A percentile compares a stretch with the other conserved stretches of the same genome.
Evolutionary conservation across 2,888 invertebrate genomes (phyloP).

Genomic region (Apodemia hepburni): DNA sequence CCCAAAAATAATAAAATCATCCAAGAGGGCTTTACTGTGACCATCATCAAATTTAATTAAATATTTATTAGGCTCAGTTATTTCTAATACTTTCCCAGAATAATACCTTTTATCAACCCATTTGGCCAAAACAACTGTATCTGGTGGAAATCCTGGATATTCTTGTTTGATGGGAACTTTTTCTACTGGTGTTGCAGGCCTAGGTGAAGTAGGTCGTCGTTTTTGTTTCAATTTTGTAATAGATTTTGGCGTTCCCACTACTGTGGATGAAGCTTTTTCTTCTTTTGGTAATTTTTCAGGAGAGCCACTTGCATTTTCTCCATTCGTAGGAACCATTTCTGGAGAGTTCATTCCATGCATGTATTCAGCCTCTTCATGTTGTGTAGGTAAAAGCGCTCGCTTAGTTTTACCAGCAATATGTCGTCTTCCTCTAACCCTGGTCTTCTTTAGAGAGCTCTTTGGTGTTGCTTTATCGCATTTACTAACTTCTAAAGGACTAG

Average conservation of each 20-base stretch:
- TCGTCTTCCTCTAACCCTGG: constrained; percentile 63
- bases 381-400: constrained; percentile 63
- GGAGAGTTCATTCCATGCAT: constrained; percentile 72
- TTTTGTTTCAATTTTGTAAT: constrained; percentile 65
- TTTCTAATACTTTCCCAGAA: constrained; percentile 80
- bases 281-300: constrained; percentile 59
- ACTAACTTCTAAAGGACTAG: constrained; percentile 63
- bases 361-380: constrained; percentile 64
- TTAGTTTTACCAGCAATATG: constrained; percentile 66
- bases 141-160: constrained; percentile 59
- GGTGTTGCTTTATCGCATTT: constrained; percentile 71
- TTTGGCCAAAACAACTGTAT: constrained; percentile 81
- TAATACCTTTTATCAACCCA: constrained; percentile 86
- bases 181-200: constrained; percentile 68
- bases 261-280: constrained; percentile 54
- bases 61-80: constrained; percentile 80
- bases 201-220: constrained; percentile 60
- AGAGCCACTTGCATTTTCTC: constrained; percentile 52
- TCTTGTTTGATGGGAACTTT: constrained; percentile 53
- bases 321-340: constrained; percentile 68
- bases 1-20: constrained; percentile 82
- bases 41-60: constrained; percentile 83
- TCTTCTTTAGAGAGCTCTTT: constrained; percentile 74
- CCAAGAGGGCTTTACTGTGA: constrained; percentile 76
- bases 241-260: constrained; percentile 66